Percentiles rank a stretch among this genome's conserved stretches.
These are phyloP conservation scores for Pyrrhia umbra DNA, from an alignment of 2,888 invertebrate species.

Conservation along the genomic window DNA sequence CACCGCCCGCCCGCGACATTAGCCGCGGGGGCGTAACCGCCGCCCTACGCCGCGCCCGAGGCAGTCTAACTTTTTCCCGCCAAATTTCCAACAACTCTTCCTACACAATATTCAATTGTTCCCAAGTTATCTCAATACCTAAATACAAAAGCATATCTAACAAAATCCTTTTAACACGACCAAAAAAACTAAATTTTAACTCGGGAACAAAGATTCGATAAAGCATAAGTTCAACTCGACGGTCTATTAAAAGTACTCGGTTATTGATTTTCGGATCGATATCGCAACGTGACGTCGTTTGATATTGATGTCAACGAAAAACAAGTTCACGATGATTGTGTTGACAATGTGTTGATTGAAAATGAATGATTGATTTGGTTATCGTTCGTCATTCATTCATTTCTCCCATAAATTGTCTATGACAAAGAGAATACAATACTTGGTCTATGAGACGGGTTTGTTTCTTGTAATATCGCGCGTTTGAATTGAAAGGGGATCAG, in stretches of 20 bases:
- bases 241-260: slow-evolving; percentile 14
- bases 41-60: slow-evolving; percentile 85
- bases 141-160: not conserved
- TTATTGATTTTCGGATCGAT: slow-evolving; percentile 55
- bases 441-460: slow-evolving; percentile 38
- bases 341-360: slow-evolving; percentile 41
- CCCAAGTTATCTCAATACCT: not conserved
- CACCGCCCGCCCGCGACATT: slow-evolving; percentile 86
- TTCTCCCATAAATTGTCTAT: slow-evolving; percentile 34
- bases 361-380: slow-evolving; percentile 22
- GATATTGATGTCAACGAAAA: slow-evolving; percentile 33
- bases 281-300: slow-evolving; percentile 31
- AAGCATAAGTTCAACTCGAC: slow-evolving; percentile 1
- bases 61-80: slow-evolving; percentile 76
- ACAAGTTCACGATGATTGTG: slow-evolving; percentile 31
- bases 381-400: slow-evolving; percentile 23
- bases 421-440: too few species aligned
- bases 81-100: slow-evolving; percentile 60
- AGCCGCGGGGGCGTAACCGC: slow-evolving; percentile 88
- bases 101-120: not conserved
- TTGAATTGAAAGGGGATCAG: not conserved
- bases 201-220: too few species aligned
- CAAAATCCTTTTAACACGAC: not conserved
- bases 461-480: slow-evolving; percentile 10
- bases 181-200: not conserved